Percentiles rank a stretch among this genome's conserved stretches.
Evolutionary conservation across 2,113 vertebrate species (phyloP).

Genomic region (Hylia prasina): DNA sequence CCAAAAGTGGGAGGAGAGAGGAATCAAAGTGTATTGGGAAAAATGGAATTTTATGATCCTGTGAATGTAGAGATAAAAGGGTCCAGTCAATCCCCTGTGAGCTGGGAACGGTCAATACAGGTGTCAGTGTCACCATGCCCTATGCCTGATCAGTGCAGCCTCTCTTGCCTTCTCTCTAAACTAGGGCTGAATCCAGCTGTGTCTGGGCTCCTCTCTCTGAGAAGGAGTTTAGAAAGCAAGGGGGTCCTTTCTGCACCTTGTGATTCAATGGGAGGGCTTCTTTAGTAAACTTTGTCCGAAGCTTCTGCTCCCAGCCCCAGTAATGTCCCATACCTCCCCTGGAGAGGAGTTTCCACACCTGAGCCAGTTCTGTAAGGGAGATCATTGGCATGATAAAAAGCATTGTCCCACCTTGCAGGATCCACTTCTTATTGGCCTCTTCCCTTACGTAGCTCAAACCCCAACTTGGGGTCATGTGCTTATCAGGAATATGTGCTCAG

Average conservation of each 20-base stretch:
- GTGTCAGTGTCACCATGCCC: neutral
- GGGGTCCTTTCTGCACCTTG: neutral
- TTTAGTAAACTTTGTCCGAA: neutral
- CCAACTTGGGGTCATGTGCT: fast-evolving
- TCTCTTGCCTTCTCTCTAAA: neutral
- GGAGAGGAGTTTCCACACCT: neutral
- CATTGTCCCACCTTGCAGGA: neutral
- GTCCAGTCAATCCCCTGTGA: neutral
- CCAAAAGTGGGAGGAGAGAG: neutral
- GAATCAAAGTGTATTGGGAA: neutral
- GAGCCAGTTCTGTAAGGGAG: neutral
- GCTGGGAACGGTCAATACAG: neutral
- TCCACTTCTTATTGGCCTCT: fast-evolving
- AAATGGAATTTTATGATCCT: neutral
- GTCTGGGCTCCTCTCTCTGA: neutral
- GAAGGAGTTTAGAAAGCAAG: neutral
- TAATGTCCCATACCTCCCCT: neutral
- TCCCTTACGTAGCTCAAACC: neutral
- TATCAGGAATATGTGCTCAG: neutral
- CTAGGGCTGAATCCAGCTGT: neutral
- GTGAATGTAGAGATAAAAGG: neutral
- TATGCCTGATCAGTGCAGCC: neutral
- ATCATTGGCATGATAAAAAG: neutral
- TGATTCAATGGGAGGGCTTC: neutral
- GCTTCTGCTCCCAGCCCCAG: fast-evolving